Base-by-base conservation (phyloP, 2,797 vertebrate species). In the Lates japonicus region DNA sequence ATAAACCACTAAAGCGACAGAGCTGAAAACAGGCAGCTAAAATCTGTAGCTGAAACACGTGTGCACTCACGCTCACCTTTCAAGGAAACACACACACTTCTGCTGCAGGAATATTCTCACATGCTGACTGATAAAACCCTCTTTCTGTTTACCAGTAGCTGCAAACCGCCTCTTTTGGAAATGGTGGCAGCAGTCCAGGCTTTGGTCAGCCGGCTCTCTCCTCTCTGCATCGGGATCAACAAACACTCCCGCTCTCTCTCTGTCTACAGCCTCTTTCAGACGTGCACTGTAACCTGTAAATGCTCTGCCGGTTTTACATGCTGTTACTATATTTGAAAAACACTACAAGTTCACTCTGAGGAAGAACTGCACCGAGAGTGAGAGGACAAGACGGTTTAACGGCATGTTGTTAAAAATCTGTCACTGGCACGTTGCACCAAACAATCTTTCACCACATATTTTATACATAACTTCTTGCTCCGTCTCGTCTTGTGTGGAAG, bases 181-280 rank as follows among this genome's bases (percentile, higher is more conserved):
- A 61, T 25, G 31, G 70, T 88, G 88, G 85, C 83, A 70, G 73
- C 35, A 69, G 81, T 81, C 74, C 83, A 85, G 37, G 42, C 81
- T 76, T 74, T 57, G 70, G 51, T 70, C 64, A 41, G 49, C 67
- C 76, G 76, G 74, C 75, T 74, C 73, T 75, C 22, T 51, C 39
- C 65, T 20, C 35, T 37, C 3, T 76, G 39, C 64, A 37, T 51
- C 3, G 29, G 61, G 44, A 81, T 67, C 41, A 58, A 76, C 71
- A 59, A 25, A 74, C 77, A 61, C 35, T 74, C 13, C 64, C 48
- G 75, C 74, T 58, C 46, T 46, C 19, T 52, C 64, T 71, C 55
- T 65, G 54, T 80, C 67, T 73, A 12, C 66, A 76, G 61, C 25
- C 61, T 59, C 71, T 61, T 14, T 46, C 61, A 75, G 58, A 81